phyloP scores from a whole-genome alignment of 2,797 vertebrate species.

The Lutjanus argentimaculatus region DNA sequence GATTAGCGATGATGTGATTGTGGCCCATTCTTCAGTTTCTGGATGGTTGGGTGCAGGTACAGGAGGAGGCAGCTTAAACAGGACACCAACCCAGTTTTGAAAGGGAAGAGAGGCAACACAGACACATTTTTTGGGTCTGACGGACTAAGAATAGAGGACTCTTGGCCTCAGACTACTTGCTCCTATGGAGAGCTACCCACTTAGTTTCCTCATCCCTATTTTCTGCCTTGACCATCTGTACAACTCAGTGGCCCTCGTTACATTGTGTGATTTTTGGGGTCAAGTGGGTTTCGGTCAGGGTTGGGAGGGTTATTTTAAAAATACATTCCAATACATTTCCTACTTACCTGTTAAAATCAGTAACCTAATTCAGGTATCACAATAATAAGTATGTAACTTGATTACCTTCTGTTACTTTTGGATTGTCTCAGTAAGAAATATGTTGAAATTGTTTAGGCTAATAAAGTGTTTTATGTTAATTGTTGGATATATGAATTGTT shows the following conservation, averaged over 20 bases:
- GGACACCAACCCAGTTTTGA: slow-evolving; percentile 79
- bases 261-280: slow-evolving; percentile 21
- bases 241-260: slow-evolving; percentile 7
- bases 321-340: too few species aligned
- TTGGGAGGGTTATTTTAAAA: too few species aligned
- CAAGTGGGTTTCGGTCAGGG: slow-evolving; percentile 10
- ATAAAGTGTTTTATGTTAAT: too few species aligned
- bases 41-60: slow-evolving; percentile 56
- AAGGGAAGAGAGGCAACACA: slow-evolving; percentile 53
- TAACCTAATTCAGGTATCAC: too few species aligned
- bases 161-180: slow-evolving; percentile 61
- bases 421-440: too few species aligned
- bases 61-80: slow-evolving; percentile 60
- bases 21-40: slow-evolving; percentile 29
- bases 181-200: slow-evolving; percentile 55
- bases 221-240: slow-evolving; percentile 38
- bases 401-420: too few species aligned
- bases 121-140: slow-evolving; percentile 64
- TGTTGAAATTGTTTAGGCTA: too few species aligned
- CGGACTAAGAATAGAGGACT: slow-evolving; percentile 76
- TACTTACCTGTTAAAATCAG: too few species aligned
- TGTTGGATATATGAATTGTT: too few species aligned
- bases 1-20: slow-evolving; percentile 57
- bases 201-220: slow-evolving; percentile 48
- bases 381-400: too few species aligned